Evolutionary conservation across 1,140 invertebrate species (phyloP), one percentile per base, ranked within the genome.

Genomic region (Neocloeon triangulifer): DNA sequence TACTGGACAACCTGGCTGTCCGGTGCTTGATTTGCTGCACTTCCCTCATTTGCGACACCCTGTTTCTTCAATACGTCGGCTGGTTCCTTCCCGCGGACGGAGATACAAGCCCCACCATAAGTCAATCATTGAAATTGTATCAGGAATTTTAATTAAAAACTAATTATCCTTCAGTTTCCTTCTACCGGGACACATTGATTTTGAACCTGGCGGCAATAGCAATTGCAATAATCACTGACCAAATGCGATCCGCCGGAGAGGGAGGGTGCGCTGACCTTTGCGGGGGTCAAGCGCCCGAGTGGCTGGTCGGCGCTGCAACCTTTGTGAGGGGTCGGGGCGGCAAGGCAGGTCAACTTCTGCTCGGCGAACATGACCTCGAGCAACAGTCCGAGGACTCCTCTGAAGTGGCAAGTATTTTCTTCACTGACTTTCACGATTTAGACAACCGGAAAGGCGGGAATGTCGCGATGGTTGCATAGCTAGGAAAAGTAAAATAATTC

Each of bases 11-110:
- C n/a, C n/a, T 52, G 8, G 41, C 32, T 10, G 56, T 62, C 37
- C 43, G 60, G 30, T 44, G 59, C 18, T 38, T 49, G 3, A 20
- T 62, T 7, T 49, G 49, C 8, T 47, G 47, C 36, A 26, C 59
- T 2, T 61, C 54, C 38, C 45, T 62, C n/a, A 39, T 62, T 13
- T 43, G 48, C 20, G 58, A 64, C 38, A 46, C 59, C 19, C 8
- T 58, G 1, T 48, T 50, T 19, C 34, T 59, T 4, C 46, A 53
- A 30, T 42, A 55, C 30, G 18, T 63, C 7, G 45, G 48, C 5
- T 59, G 50, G 48, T 31, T 39, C 14, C 2, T 63, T 9, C 59
- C 58, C 2, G 33, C 30, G 0, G 55, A 47, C 34, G 60, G 57
- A 1, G 19, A 34, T 18, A 38, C 25, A 10, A 34, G 10, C 1